Evolutionary conservation across 2,797 vertebrate species (phyloP), one percentile per base, ranked within the genome.

Genomic region (Coilia nasus): DNA sequence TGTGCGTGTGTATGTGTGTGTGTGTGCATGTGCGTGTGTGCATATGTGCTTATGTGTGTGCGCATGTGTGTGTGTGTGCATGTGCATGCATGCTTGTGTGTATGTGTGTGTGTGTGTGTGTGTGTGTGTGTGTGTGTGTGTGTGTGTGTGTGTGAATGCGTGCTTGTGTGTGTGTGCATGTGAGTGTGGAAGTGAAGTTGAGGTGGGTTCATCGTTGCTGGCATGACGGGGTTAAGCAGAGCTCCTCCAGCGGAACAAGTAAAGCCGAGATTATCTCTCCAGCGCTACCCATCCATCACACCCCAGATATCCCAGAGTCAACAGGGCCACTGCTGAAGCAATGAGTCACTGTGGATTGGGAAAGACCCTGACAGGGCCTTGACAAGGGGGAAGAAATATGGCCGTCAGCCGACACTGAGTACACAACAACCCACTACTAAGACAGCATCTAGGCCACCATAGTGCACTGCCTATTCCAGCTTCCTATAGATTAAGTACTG

Each of bases 231-330:
- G 71, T 78, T 44, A 78, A 78, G 71, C 19, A 21, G 17, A 21
- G 35, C 21, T 78, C 31, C 35, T 78, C 6, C 41, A 44, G 31
- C 31, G 17, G 71, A 21, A 44, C 31, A 78, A 78, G 35, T 41
- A 78, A 21, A 78, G 71, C 35, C 35, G 21, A 31, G 71, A 35
- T 78, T 78, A 78, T 78, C 71, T 78, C 15, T 44, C 15, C 15
- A 44, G 17, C 17, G 23, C 64, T 31, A 15, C 35, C 25, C 67
- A 71, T 71, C 67, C 14, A 71, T 71, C 67, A 71, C 0, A 19
- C 67, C 25, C 67, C 14, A 67, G 28, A 71, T 31, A 78, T 78
- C 31, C 71, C 71, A 78, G 71, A 44, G 35, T 78, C 31, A 35
- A 44, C 17, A 15, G 17, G 71, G 14, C 35, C 6, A 41, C 19